phyloP scores from a whole-genome alignment of 2,797 vertebrate species.

The Loris lydekkerianus region DNA sequence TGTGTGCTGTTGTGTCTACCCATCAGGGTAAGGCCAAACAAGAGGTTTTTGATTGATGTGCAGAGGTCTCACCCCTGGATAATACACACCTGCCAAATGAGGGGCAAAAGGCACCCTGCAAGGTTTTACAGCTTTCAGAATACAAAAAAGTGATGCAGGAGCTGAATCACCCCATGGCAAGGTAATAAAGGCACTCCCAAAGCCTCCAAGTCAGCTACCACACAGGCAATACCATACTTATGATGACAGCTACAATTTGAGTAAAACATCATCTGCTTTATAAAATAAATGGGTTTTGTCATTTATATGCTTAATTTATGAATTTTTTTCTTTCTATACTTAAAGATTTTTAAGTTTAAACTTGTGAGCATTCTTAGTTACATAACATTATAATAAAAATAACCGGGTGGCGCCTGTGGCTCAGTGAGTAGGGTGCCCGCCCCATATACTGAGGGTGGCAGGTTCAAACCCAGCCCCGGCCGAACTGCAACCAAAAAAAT shows the following conservation, averaged over 20 bases:
- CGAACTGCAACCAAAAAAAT: too few relatives aligned
- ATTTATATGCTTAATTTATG: neutral
- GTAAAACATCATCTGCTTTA: neutral
- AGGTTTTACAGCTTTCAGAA: neutral
- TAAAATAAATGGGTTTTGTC: neutral
- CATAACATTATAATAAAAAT: neutral
- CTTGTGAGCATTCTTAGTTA: neutral
- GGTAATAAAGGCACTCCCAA: too few relatives aligned
- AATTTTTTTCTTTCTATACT: neutral
- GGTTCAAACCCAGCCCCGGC: too few relatives aligned
- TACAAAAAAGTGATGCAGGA: neutral
- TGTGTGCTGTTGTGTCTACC: neutral
- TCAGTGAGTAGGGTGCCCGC: too few relatives aligned
- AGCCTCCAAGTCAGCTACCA: too few relatives aligned
- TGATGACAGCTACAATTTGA: rapidly evolving
- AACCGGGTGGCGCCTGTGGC: too few relatives aligned
- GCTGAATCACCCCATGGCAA: neutral
- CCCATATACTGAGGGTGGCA: too few relatives aligned
- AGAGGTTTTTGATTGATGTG: neutral
- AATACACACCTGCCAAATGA: neutral
- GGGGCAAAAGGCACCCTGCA: neutral
- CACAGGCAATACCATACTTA: neutral
- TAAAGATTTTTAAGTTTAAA: neutral
- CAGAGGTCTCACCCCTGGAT: too few relatives aligned
- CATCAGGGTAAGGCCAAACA: neutral